A percentile compares a stretch with the other conserved stretches of the same genome.
Evolutionary conservation across 2,797 vertebrate species (phyloP).

Genomic region (Lithobates sylvaticus): DNA sequence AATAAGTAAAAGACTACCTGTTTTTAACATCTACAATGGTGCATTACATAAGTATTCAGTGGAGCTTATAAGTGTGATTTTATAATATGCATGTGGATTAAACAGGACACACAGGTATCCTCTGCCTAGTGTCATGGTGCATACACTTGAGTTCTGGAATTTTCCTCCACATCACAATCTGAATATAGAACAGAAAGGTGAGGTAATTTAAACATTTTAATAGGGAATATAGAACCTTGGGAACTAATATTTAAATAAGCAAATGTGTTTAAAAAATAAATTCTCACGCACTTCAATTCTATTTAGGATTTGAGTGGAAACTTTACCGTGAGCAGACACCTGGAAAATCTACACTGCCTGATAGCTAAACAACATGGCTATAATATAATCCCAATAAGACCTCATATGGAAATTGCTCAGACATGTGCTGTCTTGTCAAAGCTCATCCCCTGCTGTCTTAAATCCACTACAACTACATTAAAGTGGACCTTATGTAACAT

Average conservation of each 20-base stretch:
- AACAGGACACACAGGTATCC: not conserved
- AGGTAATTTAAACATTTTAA: slow-evolving; percentile 13
- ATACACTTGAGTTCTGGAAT: slow-evolving; percentile 1
- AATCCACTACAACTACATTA: not conserved
- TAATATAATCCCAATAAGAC: slow-evolving; percentile 22
- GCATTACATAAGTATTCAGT: no score
- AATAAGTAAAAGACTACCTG: no score
- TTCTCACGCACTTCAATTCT: slow-evolving; percentile 15
- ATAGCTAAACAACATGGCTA: slow-evolving; percentile 26
- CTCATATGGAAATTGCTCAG: slow-evolving; percentile 35
- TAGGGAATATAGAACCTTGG: not conserved
- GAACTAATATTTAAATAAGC: slow-evolving; percentile 39
- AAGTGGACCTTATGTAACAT: not conserved
- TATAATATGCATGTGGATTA: not conserved
- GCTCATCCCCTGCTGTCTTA: not conserved
- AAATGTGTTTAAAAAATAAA: slow-evolving; percentile 22
- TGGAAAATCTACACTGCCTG: slow-evolving; percentile 35
- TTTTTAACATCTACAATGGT: no score
- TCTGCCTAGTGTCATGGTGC: not conserved
- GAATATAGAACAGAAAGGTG: not conserved
- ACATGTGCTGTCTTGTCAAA: slow-evolving; percentile 5
- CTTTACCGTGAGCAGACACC: slow-evolving; percentile 15
- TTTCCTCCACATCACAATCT: not conserved
- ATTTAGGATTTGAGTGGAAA: slow-evolving; percentile 30
- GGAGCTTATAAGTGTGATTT: no score